Base-by-base conservation (phyloP, 2,113 vertebrate species). In the Caranx ignobilis region DNA sequence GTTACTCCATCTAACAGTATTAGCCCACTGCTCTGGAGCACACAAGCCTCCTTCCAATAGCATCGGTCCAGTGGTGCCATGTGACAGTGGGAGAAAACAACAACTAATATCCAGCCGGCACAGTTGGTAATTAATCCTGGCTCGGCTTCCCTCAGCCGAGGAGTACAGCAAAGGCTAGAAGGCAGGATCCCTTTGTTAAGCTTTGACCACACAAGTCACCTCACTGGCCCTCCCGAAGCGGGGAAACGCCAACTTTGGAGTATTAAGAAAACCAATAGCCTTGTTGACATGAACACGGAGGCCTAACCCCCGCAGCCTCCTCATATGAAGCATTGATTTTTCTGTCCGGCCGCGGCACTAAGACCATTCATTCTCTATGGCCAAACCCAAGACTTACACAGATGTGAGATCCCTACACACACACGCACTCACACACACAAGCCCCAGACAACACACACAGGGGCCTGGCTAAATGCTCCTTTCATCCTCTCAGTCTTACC, bases 261-360 rank as follows among this genome's bases (percentile, higher is more conserved):
- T 96, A 97, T 98, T 97, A 97, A 97, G 97, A 97, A 98, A 98
- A 97, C 96, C 97, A 96, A 99, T 97, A 98, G 97, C 96, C 97
- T 98, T 99, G 97, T 99, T 99, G 98, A 99, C 97, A 97, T 96
- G 96, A 97, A 97, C 97, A 97, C 95, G 96, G 95, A 96, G 97
- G 95, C 95, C 97, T 98, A 97, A 98, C 97, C 97, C 97, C 98
- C 96, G 96, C 97, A 98, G 97, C 97, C 96, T 97, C 96, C 96
- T 97, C 96, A 97, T 99, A 98, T 99, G 97, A 99, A 95, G 94
- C 97, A 99, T 99, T 97, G 98, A 99, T 99, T 99, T 99, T 99
- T 96, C 97, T 98, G 98, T 99, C 98, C 93, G 93, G 95, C 94
- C 91, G 93, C 95, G 90, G 95, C 93, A 95, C 96, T 95, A 95